Base-by-base conservation (phyloP, 1,140 invertebrate genomes). In the Drosophila elegans region DNA sequence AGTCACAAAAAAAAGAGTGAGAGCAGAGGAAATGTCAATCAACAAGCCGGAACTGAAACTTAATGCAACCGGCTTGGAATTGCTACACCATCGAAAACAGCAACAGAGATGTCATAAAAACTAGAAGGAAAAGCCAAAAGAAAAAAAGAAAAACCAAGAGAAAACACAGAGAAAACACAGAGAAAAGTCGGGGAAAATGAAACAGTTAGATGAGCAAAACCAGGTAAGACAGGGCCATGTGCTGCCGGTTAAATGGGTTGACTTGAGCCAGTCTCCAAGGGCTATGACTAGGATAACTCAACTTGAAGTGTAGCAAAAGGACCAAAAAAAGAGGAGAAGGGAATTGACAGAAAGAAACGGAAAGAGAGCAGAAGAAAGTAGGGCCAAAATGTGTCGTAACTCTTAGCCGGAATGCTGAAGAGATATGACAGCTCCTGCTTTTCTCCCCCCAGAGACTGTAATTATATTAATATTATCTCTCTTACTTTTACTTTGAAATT, bases 41-140 rank as follows among this genome's bases (percentile, higher is more conserved):
- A 84, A 80, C 81, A 84, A 84, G 82, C 81, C 81, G 81, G 81
- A 84, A 85, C 81, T 73, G 77, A 74, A 79, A 84, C 69, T 74
- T 85, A 69, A 71, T 67, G 81, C 61, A 85, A 78, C 81, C 78
- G 81, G 82, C 81, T 80, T 73, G 77, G 34, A 62, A 74, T 54
- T 62, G 41, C 42, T 41, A 44, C 64, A 10, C 44, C 45, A 51
- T 51, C 51, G 29, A 55, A 21, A 56, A 41, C 34, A 36, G 27
- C 29, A 68, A 64, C 64, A 71, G 42, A 71, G 60, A 29, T 39
- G 36, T 21, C 54, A 71, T 54, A 71, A 45, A 27, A 45, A 29
- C 53, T 10, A 48, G 5, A 11, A 10, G 38, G 6, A 16, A 10
- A 56, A 42, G 1, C 16, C 9, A 16, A 6, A 11, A 16, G 34